Evolutionary conservation across 2,888 invertebrate genomes (phyloP), one percentile per base, ranked within the genome.

Genomic region (Macaria notata): DNA sequence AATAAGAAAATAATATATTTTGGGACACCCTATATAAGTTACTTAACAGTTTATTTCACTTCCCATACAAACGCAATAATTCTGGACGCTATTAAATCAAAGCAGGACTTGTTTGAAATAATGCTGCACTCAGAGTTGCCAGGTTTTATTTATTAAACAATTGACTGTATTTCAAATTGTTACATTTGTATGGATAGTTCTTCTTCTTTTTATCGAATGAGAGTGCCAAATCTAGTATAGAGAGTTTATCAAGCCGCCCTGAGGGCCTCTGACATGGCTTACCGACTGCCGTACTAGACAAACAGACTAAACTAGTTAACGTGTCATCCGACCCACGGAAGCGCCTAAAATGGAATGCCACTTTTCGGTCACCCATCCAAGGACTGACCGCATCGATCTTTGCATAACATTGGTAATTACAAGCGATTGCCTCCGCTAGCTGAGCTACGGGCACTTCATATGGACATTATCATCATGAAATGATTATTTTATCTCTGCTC

Each of bases 21-120:
- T 4, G 41, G 61, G 59, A 54, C 65, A 64, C 64, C 66, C 62
- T 66, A 64, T 64, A 59, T 56, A 46, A 51, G 48, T 56, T 62
- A 43, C 19, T 53, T 36, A 46, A 54, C 44, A 44, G 47, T 48
- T 62, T 49, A 44, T 53, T 50, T 47, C 29, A 59, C 58, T 60
- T 59, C 65, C 56, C 42, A 52, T 55, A 59, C 44, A 50, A 51
- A 52, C 47, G 56, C 49, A n/a, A 62, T 65, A 62, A 57, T 52
- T 62, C 56, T 57, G 30, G 46, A 54, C 9, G 19, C 31, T 44
- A 51, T 47, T 49, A 56, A 51, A 51, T 56, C 51, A 51, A 51
- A 47, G 30, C 47, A 36, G 38, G 46, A 46, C 38, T 44, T 36
- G 36, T 29, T 54, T 50, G 19, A 29, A 47, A 39, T 46, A 30